A percentile compares a stretch with the other conserved stretches of the same genome.
These are phyloP conservation scores for Cylindroiulus punctatus DNA, from an alignment of 2,888 invertebrate genomes.

Conservation along the genomic window DNA sequence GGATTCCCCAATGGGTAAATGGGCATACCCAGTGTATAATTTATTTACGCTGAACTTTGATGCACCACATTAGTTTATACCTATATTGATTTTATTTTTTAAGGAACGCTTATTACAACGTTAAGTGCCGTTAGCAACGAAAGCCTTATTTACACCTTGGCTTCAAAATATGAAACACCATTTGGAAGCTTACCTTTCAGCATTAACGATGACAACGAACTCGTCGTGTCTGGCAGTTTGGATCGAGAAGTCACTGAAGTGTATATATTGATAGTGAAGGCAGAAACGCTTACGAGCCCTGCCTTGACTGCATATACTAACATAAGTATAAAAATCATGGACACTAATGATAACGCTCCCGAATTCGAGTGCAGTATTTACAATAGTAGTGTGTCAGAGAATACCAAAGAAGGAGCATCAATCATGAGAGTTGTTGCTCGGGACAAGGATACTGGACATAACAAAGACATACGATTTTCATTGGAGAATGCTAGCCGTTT, in stretches of 20 bases:
- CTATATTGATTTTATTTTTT: conserved; percentile 15
- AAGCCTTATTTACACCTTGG: conserved; percentile 71
- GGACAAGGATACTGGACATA: conserved; percentile 81
- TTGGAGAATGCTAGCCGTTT: conserved; percentile 61
- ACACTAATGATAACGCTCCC: conserved; percentile 91
- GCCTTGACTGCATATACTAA: conserved; percentile 76
- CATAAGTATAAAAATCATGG: conserved; percentile 81
- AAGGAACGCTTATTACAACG: conserved; percentile 75
- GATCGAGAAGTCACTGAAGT: conserved; percentile 78
- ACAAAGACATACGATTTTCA: conserved; percentile 85
- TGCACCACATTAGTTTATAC: background rate
- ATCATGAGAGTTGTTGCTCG: conserved; percentile 78
- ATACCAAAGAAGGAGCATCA: conserved; percentile 80
- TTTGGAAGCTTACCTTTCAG: conserved; percentile 69
- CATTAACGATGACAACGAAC: conserved; percentile 77
- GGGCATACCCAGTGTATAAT: background rate
- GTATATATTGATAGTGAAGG: conserved; percentile 77
- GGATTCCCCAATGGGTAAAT: conserved; percentile 73
- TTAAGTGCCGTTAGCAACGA: conserved; percentile 75
- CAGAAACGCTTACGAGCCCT: conserved; percentile 78
- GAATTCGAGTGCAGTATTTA: conserved; percentile 86
- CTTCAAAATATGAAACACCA: conserved; percentile 70
- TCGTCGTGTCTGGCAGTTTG: conserved; percentile 78
- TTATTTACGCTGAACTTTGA: background rate
- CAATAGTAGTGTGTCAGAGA: conserved; percentile 81